Base-by-base conservation (phyloP, 2,113 vertebrate genomes). In the Podarcis cretensis region DNA sequence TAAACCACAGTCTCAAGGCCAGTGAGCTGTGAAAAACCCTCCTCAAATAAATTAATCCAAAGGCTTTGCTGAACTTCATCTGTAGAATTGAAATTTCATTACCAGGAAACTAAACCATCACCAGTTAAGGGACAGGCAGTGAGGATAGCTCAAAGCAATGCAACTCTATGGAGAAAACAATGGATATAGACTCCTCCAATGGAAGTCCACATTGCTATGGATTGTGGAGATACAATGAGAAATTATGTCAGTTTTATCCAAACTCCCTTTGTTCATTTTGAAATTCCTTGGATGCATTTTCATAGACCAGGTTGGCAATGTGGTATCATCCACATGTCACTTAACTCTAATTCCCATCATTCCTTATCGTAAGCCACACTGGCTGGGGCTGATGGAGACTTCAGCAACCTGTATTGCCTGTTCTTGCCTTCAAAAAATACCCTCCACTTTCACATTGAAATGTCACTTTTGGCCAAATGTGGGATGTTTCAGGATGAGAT, bases 11-110 rank as follows among this genome's bases (percentile, higher is more conserved):
- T 35, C 88, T 90, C 54, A 4, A 13, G 75, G 20, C 57, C 83
- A 78, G 78, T 27, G 32, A 92, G 69, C 63, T 48, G 14, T 40
- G 65, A 91, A 77, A 92, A 92, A 76, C 14, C 37, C 68, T 79
- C 78, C 83, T 76, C n/a, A 32, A 90, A 93, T 80, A 48, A 65
- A 87, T 0, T 1, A 27, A 0, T 66, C 75, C 23, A 63, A 84
- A 0, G 88, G 66, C 23, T 68, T 43, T 68, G 30, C 75, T 18
- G 68, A 84, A 80, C 35, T 66, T 32, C 43, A 9, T 5, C 7
- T 30, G 27, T 65, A 35, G 37, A 80, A 82, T 63, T 14, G 5
- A 87, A 25, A 27, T 13, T 57, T 57, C 25, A 21, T 65, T 79
- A 83, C 32, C 75, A 48, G 37, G 69, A 84, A 80, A 27, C 35